These are phyloP conservation scores for Prunella himalayana DNA, from an alignment of 2,113 vertebrate genomes.

Conservation along the genomic window DNA sequence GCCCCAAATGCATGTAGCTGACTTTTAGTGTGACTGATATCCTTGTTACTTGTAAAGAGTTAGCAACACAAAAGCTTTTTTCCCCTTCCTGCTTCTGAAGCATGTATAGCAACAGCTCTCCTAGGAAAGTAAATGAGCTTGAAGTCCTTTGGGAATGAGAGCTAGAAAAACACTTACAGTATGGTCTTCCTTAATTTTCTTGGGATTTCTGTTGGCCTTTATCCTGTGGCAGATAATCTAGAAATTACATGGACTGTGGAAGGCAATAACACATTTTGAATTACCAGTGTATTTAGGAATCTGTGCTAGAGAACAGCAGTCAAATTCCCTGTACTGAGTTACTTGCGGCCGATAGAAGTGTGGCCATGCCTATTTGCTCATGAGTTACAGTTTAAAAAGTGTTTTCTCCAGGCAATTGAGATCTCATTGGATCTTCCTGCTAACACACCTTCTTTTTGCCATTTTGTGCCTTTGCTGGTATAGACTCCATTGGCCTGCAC, in stretches of 20 bases:
- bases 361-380: neutral
- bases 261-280: neutral
- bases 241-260: neutral
- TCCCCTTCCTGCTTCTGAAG: neutral
- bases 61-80: neutral
- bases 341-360: neutral
- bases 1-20: neutral
- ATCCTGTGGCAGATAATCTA: neutral
- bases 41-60: neutral
- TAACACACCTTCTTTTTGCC: neutral
- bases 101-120: neutral
- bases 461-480: neutral
- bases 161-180: neutral
- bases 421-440: neutral
- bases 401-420: neutral
- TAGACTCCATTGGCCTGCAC: constrained; percentile 93
- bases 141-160: neutral
- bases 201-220: neutral
- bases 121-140: neutral
- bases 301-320: neutral
- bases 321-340: neutral
- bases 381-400: neutral
- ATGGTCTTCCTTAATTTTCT: neutral
- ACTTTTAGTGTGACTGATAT: neutral
- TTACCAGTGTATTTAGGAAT: neutral